Base-by-base conservation (phyloP, 2,888 invertebrate genomes). In the Ecliptopera silaceata region DNA sequence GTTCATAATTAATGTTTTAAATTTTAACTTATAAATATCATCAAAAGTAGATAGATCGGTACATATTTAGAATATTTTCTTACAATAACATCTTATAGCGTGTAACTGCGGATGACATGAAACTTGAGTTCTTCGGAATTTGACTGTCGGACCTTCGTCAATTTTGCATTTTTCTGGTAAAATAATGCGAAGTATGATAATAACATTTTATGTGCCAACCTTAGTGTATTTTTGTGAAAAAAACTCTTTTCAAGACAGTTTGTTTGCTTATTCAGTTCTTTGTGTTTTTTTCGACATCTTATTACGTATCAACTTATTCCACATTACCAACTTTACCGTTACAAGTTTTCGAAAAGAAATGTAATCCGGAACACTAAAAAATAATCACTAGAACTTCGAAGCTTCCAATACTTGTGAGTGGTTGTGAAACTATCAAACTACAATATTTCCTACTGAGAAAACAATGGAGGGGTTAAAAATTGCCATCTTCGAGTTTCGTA, bases 91-190 rank as follows among this genome's bases (percentile, higher is more conserved):
- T n/a, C n/a, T n/a, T n/a, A n/a, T n/a, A n/a, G n/a, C n/a, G n/a
- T n/a, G n/a, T 56, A 63, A 68, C 71, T 73, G 70, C 59, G 34
- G 55, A 61, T 67, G 79, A 70, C 79, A 72, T 64, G 54, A 54
- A 41, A 56, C 60, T 58, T 57, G 47, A 56, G 53, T 49, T 44
- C 43, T 49, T 52, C 64, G 65, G 71, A 69, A 75, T 72, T 75
- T 72, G 74, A 71, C 73, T 75, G 80, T 80, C 81, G 70, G 65
- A 81, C 81, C 82, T 80, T 74, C 75, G 70, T 82, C 81, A 81
- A 68, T 68, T 72, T 71, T 69, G 65, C 57, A 69, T 68, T 71
- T 68, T 71, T 71, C 61, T 64, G 63, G 64, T 61, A 59, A 69
- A 46, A 45, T 51, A 54, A 51, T 54, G 29, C n/a, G 12, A 44